Base-by-base conservation (phyloP, 2,113 vertebrate species). In the Hirundichthys speculiger region DNA sequence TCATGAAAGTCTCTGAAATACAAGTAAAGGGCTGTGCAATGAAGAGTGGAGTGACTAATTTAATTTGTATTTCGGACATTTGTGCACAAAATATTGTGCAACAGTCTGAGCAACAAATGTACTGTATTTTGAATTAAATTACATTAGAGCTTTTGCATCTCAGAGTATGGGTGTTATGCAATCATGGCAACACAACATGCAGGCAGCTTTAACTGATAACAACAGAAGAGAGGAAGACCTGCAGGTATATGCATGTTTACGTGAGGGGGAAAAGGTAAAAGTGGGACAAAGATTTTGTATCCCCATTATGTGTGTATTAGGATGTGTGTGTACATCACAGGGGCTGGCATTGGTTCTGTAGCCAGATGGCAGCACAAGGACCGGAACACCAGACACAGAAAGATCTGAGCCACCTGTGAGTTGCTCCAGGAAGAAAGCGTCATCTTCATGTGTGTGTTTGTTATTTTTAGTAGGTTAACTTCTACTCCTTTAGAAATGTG, bases 331-430 rank as follows among this genome's bases (percentile, higher is more conserved):
- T 18, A 13, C 13, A 15, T 20, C 45, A 62, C n/a, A 60, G 56
- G 66, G 57, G 48, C 78, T 89, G 87, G 85, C 85, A 76, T 21
- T 56, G 69, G 55, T 61, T 73, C 16, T 74, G 68, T 77, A 74
- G 77, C 75, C 83, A 89, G 87, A 89, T 89, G 87, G 85, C 72
- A 63, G 22, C 70, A 80, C 48, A 46, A 75, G 77, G 66, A 67
- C 75, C 79, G 67, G 63, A 83, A 74, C 49, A 72, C 62, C 72
- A 83, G 57, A 81, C 61, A 74, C 7, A 70, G 62, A 76, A 73
- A 73, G 61, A 77, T 77, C 57, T 69, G 55, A 83, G 73, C 83
- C 78, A 87, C 85, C 82, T 86, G 77, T 77, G 84, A 51, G 56
- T 64, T 55, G 49, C 22, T 58, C 55, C 53, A 27, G 65, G 53